These are phyloP conservation scores for Ptychochromis oligacanthus DNA, from an alignment of 2,113 vertebrate genomes.

Conservation along the genomic window DNA sequence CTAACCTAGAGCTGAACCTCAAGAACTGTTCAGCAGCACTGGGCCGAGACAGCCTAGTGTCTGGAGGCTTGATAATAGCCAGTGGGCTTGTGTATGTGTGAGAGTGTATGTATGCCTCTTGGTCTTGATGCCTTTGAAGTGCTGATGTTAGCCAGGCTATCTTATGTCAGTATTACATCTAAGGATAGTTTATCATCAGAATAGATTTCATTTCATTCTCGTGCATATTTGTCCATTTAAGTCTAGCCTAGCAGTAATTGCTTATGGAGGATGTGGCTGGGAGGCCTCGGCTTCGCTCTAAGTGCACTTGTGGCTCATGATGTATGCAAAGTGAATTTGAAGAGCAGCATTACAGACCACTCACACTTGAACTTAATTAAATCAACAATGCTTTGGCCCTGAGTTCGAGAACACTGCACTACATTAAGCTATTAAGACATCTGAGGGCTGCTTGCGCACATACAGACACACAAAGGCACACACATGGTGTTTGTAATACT, in stretches of 20 bases:
- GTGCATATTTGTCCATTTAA: constrained; percentile 62
- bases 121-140: constrained; percentile 66
- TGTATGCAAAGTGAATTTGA: constrained; percentile 72
- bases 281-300: constrained; percentile 32
- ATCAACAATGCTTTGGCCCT: constrained; percentile 63
- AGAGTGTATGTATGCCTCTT: constrained; percentile 31
- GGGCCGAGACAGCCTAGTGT: constrained; percentile 49
- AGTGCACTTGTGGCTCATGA: constrained; percentile 69
- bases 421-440: constrained; percentile 53
- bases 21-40: constrained; percentile 52
- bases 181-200: constrained; percentile 60
- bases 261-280: constrained; percentile 58
- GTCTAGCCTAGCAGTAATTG: constrained; percentile 59
- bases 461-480: not conserved
- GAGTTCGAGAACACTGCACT: constrained; percentile 36
- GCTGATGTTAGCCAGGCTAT: constrained; percentile 73
- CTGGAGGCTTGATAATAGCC: constrained; percentile 66
- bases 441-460: not conserved
- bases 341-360: constrained; percentile 65
- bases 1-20: constrained; percentile 79
- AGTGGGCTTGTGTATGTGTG: constrained; percentile 48
- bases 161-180: constrained; percentile 48
- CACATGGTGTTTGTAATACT: not conserved
- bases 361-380: constrained; percentile 74
- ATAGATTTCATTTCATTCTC: constrained; percentile 63